Conservation (phyloP, 2,888 invertebrate species). For the Aleiodes testaceus region DNA sequence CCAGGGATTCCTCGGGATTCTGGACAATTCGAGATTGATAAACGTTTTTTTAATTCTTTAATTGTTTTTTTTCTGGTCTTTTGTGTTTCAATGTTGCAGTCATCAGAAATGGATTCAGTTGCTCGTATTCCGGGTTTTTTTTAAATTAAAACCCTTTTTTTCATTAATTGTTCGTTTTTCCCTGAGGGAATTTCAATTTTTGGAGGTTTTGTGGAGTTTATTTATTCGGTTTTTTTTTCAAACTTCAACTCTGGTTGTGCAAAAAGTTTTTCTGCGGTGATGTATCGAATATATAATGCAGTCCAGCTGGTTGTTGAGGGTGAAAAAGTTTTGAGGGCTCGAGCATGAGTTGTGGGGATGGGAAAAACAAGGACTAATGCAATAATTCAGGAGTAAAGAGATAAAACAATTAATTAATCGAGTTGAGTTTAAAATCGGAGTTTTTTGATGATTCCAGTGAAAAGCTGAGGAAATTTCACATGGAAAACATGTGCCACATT, state of each 20-base stretch:
- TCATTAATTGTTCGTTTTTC: background rate
- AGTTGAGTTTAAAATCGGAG: too few relatives aligned
- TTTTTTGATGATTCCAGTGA: too few relatives aligned
- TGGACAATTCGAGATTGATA: constrained; percentile 22
- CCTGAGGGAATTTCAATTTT: background rate
- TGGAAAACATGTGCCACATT: too few relatives aligned
- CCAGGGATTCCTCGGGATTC: constrained; percentile 1
- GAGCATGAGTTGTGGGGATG: background rate
- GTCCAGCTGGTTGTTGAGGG: background rate
- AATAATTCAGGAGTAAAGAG: too few relatives aligned
- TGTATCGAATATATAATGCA: background rate
- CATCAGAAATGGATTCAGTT: background rate
- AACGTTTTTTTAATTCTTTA: background rate
- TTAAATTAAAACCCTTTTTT: constrained; percentile 6
- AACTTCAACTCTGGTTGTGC: background rate
- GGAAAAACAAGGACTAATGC: constrained; percentile 2
- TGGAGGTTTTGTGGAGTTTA: background rate
- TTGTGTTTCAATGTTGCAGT: background rate
- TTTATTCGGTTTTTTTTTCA: background rate
- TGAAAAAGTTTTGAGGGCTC: background rate
- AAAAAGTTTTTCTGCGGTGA: background rate
- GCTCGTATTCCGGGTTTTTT: background rate
- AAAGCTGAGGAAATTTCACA: too few relatives aligned
- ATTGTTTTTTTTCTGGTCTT: constrained; percentile 12
- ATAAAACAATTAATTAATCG: too few relatives aligned